These are phyloP conservation scores for Microtus oregoni DNA, from an alignment of 2,113 vertebrate genomes.

Conservation along the genomic window DNA sequence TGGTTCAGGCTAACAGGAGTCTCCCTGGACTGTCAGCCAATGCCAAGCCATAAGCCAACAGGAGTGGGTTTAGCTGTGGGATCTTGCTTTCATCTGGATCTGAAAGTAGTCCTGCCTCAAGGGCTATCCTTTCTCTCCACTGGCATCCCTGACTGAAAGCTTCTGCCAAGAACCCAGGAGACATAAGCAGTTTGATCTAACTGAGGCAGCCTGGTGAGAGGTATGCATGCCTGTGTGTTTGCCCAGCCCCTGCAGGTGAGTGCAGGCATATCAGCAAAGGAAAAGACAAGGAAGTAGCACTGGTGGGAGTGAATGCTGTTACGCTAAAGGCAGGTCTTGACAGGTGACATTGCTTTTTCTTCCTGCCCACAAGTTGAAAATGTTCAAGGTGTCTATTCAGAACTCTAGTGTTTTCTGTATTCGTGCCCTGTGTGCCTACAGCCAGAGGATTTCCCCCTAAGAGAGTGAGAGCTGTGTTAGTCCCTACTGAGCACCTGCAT, in stretches of 20 bases:
- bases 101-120: conserved; percentile 55
- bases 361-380: conserved; percentile 18
- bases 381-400: not conserved
- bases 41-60: conserved; percentile 62
- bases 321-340: conserved; percentile 38
- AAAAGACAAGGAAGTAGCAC: conserved; percentile 1
- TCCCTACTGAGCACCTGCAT: not conserved
- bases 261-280: conserved; percentile 42
- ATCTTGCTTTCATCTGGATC: conserved; percentile 71
- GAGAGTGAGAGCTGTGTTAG: not conserved
- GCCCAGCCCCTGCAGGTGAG: conserved; percentile 49
- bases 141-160: conserved; percentile 51
- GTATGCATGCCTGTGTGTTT: conserved; percentile 29
- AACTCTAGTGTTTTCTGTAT: conserved; percentile 4
- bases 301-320: not conserved
- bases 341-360: not conserved
- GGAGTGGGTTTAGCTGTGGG: conserved; percentile 59
- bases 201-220: conserved; percentile 53
- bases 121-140: conserved; percentile 36
- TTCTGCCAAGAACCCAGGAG: conserved; percentile 62
- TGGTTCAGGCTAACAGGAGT: conserved; percentile 71
- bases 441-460: not conserved
- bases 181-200: conserved; percentile 64
- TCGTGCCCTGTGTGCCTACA: not conserved
- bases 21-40: conserved; percentile 72